A percentile compares a stretch with the other conserved stretches of the same genome.
phyloP scores from a whole-genome alignment of 2,888 invertebrate genomes.

The Luperina nickerlii region DNA sequence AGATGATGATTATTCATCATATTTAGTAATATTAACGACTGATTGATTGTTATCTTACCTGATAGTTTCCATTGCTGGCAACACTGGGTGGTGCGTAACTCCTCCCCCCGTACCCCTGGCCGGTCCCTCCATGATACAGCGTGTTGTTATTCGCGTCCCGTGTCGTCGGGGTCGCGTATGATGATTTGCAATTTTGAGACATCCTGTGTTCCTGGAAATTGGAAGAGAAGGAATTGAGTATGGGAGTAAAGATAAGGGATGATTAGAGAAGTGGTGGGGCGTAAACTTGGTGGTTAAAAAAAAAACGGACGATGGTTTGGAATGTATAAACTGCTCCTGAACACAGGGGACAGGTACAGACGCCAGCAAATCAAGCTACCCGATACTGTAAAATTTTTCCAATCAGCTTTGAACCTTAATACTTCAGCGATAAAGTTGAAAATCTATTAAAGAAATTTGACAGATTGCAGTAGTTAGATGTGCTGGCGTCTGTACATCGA shows the following conservation, averaged over 20 bases:
- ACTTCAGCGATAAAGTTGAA: too few species aligned
- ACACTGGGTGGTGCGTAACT: constrained; percentile 82
- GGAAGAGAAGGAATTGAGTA: not conserved
- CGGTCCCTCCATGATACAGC: constrained; percentile 84
- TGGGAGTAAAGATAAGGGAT: not conserved
- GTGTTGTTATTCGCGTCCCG: constrained; percentile 91
- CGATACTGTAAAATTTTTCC: too few species aligned
- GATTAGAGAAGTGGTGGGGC: not conserved
- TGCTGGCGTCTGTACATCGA: too few species aligned
- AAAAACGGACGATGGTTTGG: not conserved
- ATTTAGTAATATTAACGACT: not conserved
- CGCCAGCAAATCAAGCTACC: too few species aligned
- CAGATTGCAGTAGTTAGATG: too few species aligned
- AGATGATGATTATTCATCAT: not conserved
- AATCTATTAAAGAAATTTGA: too few species aligned
- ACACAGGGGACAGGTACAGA: not conserved
- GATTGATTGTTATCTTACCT: constrained; percentile 71
- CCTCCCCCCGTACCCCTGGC: constrained; percentile 79
- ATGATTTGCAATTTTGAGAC: constrained; percentile 91
- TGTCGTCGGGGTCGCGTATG: constrained; percentile 87
- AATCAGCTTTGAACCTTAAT: too few species aligned
- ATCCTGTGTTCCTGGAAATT: constrained; percentile 76
- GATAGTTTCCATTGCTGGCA: constrained; percentile 80
- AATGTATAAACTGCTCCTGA: not conserved
- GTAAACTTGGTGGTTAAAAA: too few species aligned